Conservation (phyloP, 1,140 invertebrate species). For the Cotesia glomerata region DNA sequence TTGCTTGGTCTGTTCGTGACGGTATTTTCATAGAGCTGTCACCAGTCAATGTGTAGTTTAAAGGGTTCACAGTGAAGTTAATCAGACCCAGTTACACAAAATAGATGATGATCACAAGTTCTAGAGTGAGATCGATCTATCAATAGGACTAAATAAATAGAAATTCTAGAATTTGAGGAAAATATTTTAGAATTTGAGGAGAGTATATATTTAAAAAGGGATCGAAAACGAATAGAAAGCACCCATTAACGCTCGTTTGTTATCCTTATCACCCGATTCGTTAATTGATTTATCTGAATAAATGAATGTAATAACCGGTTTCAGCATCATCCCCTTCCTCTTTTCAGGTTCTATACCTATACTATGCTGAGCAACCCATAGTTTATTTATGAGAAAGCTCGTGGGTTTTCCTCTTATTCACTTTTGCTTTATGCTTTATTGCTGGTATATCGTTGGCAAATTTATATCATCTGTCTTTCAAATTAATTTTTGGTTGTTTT, state of each 20-base stretch:
- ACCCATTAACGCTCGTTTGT: conserved; percentile 35
- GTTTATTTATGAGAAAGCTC: conserved; percentile 44
- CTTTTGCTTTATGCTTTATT: not conserved
- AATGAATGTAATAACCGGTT: conserved; percentile 43
- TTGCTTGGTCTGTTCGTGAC: conserved; percentile 13
- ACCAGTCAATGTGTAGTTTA: conserved; percentile 1
- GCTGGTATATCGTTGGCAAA: not conserved
- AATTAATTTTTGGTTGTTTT: not conserved
- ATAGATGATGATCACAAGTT: no score
- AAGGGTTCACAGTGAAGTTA: not conserved
- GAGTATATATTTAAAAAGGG: not conserved
- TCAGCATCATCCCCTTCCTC: conserved; percentile 30
- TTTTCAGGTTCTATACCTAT: not conserved
- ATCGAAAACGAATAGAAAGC: not conserved
- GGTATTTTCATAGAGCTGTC: conserved; percentile 17
- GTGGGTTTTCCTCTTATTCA: conserved; percentile 14
- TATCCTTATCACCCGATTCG: conserved; percentile 49
- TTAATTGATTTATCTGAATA: conserved; percentile 56
- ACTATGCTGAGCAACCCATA: conserved; percentile 33
- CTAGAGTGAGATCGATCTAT: not conserved
- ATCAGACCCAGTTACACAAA: not conserved
- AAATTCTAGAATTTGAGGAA: not conserved
- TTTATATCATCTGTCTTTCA: not conserved
- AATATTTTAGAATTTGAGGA: no score
- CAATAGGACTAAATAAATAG: not conserved